Evolutionary conservation across 1,140 invertebrate genomes (phyloP).

Genomic region (Ericerus pela): DNA sequence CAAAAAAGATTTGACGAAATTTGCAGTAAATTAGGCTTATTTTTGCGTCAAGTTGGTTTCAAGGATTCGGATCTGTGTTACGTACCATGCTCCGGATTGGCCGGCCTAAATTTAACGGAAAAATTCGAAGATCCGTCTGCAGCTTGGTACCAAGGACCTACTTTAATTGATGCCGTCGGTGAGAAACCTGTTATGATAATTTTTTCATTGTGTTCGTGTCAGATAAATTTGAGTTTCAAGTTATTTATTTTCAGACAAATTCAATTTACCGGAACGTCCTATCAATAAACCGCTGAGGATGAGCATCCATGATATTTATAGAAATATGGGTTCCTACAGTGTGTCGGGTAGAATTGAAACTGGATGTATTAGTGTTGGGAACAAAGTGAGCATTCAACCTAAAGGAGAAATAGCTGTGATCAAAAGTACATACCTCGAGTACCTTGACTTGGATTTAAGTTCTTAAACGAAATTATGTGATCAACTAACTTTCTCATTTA

Average conservation of each 20-base stretch:
- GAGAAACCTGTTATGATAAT: conserved; percentile 21
- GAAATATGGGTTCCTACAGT: conserved; percentile 75
- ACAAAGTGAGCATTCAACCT: conserved; percentile 79
- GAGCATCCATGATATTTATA: conserved; percentile 87
- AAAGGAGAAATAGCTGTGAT: conserved; percentile 59
- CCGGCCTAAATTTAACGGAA: conserved; percentile 77
- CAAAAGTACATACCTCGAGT: conserved; percentile 38
- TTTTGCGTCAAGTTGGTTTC: conserved; percentile 90
- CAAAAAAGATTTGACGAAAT: conserved; percentile 76
- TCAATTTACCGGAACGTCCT: conserved; percentile 68
- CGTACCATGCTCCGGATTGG: conserved; percentile 89
- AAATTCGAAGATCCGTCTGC: conserved; percentile 44
- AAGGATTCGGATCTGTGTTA: conserved; percentile 75
- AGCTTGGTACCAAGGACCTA: conserved; percentile 76
- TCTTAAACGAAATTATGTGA: not conserved
- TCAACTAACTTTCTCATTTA: conserved; percentile 30
- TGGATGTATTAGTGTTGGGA: conserved; percentile 66
- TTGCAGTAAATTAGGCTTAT: conserved; percentile 62
- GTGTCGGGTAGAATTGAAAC: conserved; percentile 82
- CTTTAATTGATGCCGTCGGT: conserved; percentile 46
- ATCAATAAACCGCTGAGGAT: conserved; percentile 80
- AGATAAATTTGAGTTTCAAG: too few species aligned
- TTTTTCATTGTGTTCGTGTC: too few species aligned
- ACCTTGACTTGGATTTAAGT: not conserved
- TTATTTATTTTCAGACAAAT: conserved; percentile 43